These are phyloP conservation scores for Arenicola marina DNA, from an alignment of 2,888 invertebrate genomes.

Conservation along the genomic window DNA sequence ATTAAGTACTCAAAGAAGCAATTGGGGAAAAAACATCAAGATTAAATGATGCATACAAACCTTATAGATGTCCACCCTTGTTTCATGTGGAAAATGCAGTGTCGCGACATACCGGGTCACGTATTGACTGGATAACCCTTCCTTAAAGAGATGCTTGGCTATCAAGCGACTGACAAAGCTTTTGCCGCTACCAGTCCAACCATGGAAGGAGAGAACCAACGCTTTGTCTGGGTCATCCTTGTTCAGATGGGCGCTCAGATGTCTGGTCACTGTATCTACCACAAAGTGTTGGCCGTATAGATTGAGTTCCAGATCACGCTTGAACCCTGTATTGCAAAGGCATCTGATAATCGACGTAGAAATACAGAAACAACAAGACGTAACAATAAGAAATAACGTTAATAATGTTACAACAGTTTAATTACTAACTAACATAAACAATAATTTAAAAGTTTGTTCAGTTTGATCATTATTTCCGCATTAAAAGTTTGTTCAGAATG, in stretches of 20 bases:
- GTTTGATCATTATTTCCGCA: too few relatives aligned
- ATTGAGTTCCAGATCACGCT: slow-evolving; percentile 41
- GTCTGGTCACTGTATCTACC: slow-evolving; percentile 70
- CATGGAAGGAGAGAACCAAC: slow-evolving; percentile 90
- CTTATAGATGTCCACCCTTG: slow-evolving; percentile 66
- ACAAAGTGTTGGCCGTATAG: slow-evolving; percentile 79
- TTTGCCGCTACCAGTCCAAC: slow-evolving; percentile 76
- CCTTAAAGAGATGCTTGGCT: slow-evolving; percentile 60
- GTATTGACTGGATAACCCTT: slow-evolving; percentile 75
- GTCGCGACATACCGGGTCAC: slow-evolving; percentile 83
- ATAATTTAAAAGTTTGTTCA: too few relatives aligned
- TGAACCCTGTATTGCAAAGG: too few relatives aligned
- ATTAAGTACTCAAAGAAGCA: too few relatives aligned
- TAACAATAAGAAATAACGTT: too few relatives aligned
- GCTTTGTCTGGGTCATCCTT: slow-evolving; percentile 72
- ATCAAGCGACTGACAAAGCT: slow-evolving; percentile 61
- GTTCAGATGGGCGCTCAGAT: slow-evolving; percentile 70
- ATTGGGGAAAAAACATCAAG: too few relatives aligned
- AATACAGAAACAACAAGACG: too few relatives aligned
- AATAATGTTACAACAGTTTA: too few relatives aligned
- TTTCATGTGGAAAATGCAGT: slow-evolving; percentile 75
- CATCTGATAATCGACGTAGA: too few relatives aligned
- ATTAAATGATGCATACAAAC: too few relatives aligned
- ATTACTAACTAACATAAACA: too few relatives aligned
- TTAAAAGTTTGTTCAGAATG: too few relatives aligned